These are phyloP conservation scores for Larimichthys polyactis DNA, from an alignment of 2,113 vertebrate genomes.

Conservation along the genomic window DNA sequence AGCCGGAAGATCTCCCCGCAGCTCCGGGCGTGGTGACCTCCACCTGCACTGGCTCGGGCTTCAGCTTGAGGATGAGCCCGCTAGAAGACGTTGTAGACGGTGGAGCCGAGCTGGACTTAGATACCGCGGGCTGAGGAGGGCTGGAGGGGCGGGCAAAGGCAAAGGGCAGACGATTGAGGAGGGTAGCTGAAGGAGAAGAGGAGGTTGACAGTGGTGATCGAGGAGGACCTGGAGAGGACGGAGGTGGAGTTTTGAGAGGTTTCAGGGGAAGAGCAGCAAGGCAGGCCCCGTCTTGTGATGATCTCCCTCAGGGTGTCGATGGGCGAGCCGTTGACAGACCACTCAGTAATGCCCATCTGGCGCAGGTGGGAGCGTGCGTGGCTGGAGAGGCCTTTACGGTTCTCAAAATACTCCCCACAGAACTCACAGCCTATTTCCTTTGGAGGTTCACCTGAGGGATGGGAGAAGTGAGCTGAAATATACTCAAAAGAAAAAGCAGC, in stretches of 20 bases:
- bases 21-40: constrained; percentile 76
- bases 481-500: not conserved
- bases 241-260: constrained; percentile 78
- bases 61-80: constrained; percentile 77
- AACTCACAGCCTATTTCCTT: constrained; percentile 89
- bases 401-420: constrained; percentile 96
- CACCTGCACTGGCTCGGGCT: constrained; percentile 84
- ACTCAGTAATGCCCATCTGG: constrained; percentile 97
- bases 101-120: constrained; percentile 68
- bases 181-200: constrained; percentile 68
- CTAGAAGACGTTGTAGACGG: constrained; percentile 37
- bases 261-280: constrained; percentile 81
- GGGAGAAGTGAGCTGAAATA: not conserved
- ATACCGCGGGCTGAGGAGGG: constrained; percentile 64
- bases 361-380: constrained; percentile 96
- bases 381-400: constrained; percentile 95
- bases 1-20: constrained; percentile 48
- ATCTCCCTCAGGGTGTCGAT: constrained; percentile 93
- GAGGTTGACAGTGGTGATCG: constrained; percentile 73
- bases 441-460: constrained; percentile 77
- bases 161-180: constrained; percentile 77
- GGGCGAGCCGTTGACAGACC: constrained; percentile 95
- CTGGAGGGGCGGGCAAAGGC: constrained; percentile 76
- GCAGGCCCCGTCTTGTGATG: constrained; percentile 82
- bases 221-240: constrained; percentile 77